A percentile compares a stretch with the other conserved stretches of the same genome.
These are phyloP conservation scores for Mylabris sibirica DNA, from an alignment of 2,888 invertebrate genomes.

Conservation along the genomic window DNA sequence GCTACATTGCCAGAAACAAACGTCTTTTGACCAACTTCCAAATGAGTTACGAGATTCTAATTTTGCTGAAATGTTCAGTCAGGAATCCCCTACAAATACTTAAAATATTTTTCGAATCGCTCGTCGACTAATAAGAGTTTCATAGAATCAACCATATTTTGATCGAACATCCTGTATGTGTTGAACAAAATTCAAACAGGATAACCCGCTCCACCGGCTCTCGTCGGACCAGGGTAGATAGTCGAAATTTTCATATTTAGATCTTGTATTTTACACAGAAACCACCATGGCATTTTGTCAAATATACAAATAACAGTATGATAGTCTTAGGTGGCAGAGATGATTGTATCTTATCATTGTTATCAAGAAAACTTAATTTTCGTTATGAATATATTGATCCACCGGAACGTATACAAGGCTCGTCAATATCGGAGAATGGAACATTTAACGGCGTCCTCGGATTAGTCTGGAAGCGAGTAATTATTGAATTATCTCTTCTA, in stretches of 20 bases:
- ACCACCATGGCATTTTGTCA: constrained; percentile 82
- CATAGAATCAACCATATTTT: too few species aligned
- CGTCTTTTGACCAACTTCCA: too few species aligned
- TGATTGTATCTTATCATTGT: constrained; percentile 70
- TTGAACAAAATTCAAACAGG: too few species aligned
- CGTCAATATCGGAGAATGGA: constrained; percentile 69
- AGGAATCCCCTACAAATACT: too few species aligned
- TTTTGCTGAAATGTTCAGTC: too few species aligned
- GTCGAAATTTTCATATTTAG: constrained; percentile 30
- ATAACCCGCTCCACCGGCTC: too few species aligned
- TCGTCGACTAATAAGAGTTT: too few species aligned
- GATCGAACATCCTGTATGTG: too few species aligned
- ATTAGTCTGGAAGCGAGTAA: constrained; percentile 73
- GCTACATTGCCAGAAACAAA: too few species aligned
- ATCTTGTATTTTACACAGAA: constrained; percentile 53
- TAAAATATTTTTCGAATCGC: too few species aligned
- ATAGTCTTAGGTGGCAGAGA: constrained; percentile 76
- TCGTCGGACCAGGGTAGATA: too few species aligned
- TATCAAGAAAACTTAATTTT: constrained; percentile 75
- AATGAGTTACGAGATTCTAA: too few species aligned
- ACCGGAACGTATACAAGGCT: constrained; percentile 76
- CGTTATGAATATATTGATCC: constrained; percentile 76
- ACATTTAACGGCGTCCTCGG: constrained; percentile 77
- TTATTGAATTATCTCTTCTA: constrained; percentile 10
- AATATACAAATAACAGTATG: constrained; percentile 65